Evolutionary conservation across 2,888 invertebrate species (phyloP), one percentile per base, ranked within the genome.

Genomic region (Dorcus hopei): DNA sequence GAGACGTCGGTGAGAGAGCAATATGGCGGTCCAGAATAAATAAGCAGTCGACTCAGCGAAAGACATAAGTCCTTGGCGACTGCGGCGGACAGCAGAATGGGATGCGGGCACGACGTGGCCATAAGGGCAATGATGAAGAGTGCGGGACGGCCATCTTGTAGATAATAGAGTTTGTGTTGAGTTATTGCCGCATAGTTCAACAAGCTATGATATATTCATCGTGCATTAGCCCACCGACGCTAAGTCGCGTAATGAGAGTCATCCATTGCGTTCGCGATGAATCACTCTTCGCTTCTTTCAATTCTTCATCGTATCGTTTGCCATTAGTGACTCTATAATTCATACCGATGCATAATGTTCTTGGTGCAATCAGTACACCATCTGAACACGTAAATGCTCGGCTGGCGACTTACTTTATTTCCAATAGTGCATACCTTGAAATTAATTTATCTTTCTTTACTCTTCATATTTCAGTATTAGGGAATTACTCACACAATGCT

Each of bases 1-100:
- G 54, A 54, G 54, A 54, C 49, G 33, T 54, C 54, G 11, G 40
- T 39, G 39, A 39, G 19, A 23, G 54, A 41, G 54, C 54, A 54
- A 54, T 54, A 54, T 54, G 54, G 23, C 23, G 26, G 19, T 41
- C 26, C n/a, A 6, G 48, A 41, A 54, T 54, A 54, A 49, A 54
- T 54, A 54, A 54, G 49, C 49, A 54, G 42, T 49, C 70, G 71
- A 72, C 73, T 70, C 69, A 66, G 68, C 65, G 57, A 33, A 69
- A 72, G 74, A 75, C 74, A 74, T 76, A 76, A 75, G 72, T 75
- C 69, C 69, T 72, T 64, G 65, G 69, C 65, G 68, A 66, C 65
- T 71, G 64, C 60, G 66, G 66, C 64, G 68, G 75, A 74, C 74
- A 74, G 74, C 65, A 74, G 74, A 75, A 75, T 75, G 73, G 75